phyloP scores from a whole-genome alignment of 2,888 invertebrate species.

The Tanytarsus gracilentus region DNA sequence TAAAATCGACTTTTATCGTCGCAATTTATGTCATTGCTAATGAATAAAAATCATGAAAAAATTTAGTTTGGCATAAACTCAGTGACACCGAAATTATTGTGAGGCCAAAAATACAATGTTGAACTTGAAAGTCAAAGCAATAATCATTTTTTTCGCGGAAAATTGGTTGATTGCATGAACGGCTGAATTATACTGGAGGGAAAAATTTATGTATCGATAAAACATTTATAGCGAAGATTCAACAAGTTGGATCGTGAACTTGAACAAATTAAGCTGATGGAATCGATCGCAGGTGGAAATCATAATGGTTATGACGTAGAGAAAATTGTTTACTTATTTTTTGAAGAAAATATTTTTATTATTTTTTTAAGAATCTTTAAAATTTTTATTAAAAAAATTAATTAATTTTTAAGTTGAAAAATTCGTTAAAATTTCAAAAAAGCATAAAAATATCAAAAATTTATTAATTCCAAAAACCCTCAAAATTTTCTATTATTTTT shows the following conservation, averaged over 20 bases:
- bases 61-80: not conserved
- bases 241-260: not conserved
- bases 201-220: constrained; percentile 8
- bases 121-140: not conserved
- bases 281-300: no score
- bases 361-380: no score
- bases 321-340: no score
- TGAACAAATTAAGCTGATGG: not conserved
- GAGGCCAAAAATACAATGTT: not conserved
- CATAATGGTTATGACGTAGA: no score
- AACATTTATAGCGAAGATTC: constrained; percentile 2
- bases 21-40: constrained; percentile 7
- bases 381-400: no score
- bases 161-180: constrained; percentile 4
- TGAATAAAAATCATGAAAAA: not conserved
- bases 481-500: no score
- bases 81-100: no score
- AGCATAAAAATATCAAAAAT: no score
- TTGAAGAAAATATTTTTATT: no score
- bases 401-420: no score
- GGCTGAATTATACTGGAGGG: not conserved
- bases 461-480: no score
- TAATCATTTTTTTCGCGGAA: not conserved
- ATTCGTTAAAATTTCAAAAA: no score
- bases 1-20: not conserved